These are phyloP conservation scores for Myrmecobius fasciatus DNA, from an alignment of 2,113 vertebrate genomes.

Conservation along the genomic window DNA sequence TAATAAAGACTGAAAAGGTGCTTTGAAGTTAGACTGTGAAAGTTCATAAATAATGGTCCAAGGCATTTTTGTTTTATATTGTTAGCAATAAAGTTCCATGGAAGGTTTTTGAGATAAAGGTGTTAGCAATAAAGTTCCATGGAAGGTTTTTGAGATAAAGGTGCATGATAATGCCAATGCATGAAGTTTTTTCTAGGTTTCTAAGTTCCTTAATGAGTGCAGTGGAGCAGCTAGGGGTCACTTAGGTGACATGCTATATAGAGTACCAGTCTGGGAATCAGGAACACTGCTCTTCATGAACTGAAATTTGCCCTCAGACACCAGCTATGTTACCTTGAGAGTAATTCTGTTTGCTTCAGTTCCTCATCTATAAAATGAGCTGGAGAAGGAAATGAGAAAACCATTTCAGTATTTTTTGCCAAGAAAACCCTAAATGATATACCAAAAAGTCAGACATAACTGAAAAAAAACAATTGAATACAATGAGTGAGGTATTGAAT, in stretches of 20 bases:
- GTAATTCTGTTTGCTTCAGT: neutral
- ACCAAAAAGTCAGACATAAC: neutral
- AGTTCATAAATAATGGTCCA: neutral
- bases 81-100: neutral
- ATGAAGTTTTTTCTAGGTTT: neutral
- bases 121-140: neutral
- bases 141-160: neutral
- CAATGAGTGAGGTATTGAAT: neutral
- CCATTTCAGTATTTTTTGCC: neutral
- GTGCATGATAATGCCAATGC: neutral
- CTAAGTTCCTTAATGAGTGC: neutral
- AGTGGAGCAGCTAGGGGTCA: neutral
- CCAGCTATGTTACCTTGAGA: neutral
- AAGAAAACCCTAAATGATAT: neutral
- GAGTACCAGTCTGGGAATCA: neutral
- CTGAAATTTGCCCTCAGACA: neutral
- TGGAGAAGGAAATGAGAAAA: neutral
- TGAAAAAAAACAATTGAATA: neutral
- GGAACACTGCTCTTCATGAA: neutral
- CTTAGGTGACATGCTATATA: neutral
- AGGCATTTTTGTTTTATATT: neutral
- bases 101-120: neutral
- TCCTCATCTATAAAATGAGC: neutral
- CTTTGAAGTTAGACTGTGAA: neutral
- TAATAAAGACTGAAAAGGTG: neutral